Evolutionary conservation across 2,113 vertebrate genomes (phyloP).

Genomic region (Pipra filicauda): DNA sequence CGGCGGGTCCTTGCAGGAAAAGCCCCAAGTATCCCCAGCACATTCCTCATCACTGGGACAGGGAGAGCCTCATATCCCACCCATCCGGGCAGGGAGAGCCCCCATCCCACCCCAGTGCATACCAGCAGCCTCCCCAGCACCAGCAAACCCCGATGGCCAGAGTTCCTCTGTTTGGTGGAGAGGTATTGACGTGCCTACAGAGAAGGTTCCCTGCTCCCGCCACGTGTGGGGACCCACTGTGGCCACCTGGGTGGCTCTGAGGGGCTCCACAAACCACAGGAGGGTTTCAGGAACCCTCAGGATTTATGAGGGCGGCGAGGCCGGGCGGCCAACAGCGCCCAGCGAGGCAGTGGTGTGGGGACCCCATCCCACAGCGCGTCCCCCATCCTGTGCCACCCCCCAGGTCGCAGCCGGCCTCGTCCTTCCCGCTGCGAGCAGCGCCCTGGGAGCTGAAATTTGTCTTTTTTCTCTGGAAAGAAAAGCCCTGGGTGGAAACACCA

Average conservation of each 20-base stretch:
- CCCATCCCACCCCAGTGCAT: neutral
- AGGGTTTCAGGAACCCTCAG: neutral
- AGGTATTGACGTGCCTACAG: neutral
- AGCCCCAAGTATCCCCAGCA: neutral
- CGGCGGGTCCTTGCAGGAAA: neutral
- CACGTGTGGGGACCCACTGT: accelerated
- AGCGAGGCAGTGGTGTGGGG: accelerated
- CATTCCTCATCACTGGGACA: neutral
- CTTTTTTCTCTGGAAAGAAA: neutral
- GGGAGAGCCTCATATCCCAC: neutral
- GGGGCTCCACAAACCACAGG: neutral
- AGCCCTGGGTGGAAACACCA: neutral
- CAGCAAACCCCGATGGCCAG: neutral
- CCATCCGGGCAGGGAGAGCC: neutral
- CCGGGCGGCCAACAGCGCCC: neutral
- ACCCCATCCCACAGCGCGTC: neutral
- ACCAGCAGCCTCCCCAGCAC: neutral
- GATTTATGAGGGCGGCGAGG: accelerated
- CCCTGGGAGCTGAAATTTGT: neutral
- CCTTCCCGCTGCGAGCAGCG: neutral
- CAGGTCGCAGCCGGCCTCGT: neutral
- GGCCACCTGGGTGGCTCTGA: neutral
- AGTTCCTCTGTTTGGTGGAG: neutral
- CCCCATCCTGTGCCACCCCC: neutral
- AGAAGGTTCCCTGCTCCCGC: neutral